These are phyloP conservation scores for Drosophila atroscutellata DNA, from an alignment of 2,888 invertebrate genomes.

Conservation along the genomic window DNA sequence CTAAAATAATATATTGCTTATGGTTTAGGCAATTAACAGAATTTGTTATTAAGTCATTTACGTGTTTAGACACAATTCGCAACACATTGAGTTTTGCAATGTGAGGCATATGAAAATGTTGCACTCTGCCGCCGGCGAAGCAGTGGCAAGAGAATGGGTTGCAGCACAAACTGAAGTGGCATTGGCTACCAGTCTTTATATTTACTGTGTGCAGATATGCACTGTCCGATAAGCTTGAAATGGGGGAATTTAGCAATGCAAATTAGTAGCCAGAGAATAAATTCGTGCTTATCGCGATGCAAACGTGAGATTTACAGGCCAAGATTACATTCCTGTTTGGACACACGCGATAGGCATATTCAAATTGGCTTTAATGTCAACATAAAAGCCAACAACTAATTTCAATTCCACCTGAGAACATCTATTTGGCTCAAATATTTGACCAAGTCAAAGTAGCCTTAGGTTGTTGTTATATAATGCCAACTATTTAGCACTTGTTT, in stretches of 20 bases:
- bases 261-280: slow-evolving; percentile 55
- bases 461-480: background rate
- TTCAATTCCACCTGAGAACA: background rate
- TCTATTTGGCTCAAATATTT: background rate
- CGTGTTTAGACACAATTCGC: slow-evolving; percentile 46
- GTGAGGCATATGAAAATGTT: slow-evolving; percentile 21
- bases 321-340: slow-evolving; percentile 46
- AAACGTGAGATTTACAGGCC: slow-evolving; percentile 29
- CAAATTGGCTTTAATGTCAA: slow-evolving; percentile 51
- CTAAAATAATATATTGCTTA: slow-evolving; percentile 8
- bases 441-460: background rate
- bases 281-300: slow-evolving; percentile 39
- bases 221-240: slow-evolving; percentile 54
- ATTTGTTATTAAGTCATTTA: slow-evolving; percentile 60
- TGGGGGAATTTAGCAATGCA: slow-evolving; percentile 66
- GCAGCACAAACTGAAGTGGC: slow-evolving; percentile 13
- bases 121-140: slow-evolving; percentile 45
- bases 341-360: slow-evolving; percentile 50
- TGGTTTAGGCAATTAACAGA: slow-evolving; percentile 51
- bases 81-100: slow-evolving; percentile 38
- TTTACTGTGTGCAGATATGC: background rate
- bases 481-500: background rate
- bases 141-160: slow-evolving; percentile 27
- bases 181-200: slow-evolving; percentile 43
- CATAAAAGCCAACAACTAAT: background rate